These are phyloP conservation scores for Ctenopoma multispine DNA, from an alignment of 2,797 vertebrate genomes.

Conservation along the genomic window DNA sequence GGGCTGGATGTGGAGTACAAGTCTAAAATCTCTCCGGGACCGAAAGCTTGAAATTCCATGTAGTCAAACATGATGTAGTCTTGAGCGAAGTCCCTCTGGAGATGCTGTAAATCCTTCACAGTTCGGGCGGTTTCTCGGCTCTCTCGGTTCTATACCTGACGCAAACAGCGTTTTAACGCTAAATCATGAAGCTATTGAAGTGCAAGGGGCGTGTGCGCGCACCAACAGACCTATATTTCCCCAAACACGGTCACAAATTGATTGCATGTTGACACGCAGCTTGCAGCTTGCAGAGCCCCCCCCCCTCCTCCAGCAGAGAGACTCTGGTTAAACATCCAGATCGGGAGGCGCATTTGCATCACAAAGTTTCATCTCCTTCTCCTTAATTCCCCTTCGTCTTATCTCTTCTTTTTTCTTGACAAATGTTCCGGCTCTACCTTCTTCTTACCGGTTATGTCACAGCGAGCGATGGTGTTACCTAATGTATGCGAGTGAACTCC, in stretches of 20 bases:
- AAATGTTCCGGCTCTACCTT: constrained; percentile 90
- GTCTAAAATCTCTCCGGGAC: constrained; percentile 91
- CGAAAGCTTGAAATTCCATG: constrained; percentile 93
- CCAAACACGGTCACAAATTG: constrained; percentile 6
- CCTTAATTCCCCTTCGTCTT: constrained; percentile 83
- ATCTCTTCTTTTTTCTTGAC: constrained; percentile 84
- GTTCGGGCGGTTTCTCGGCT: neutral
- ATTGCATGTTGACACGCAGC: constrained; percentile 31
- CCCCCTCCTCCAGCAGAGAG: constrained; percentile 1
- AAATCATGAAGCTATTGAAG: constrained; percentile 65
- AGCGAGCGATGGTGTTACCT: constrained; percentile 92
- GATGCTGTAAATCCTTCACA: constrained; percentile 77
- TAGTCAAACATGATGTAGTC: constrained; percentile 92
- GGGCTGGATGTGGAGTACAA: constrained; percentile 89
- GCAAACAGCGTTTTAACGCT: constrained; percentile 89
- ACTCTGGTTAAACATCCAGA: constrained; percentile 21
- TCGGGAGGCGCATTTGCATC: constrained; percentile 54
- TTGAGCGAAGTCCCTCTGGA: constrained; percentile 71
- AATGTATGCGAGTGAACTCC: constrained; percentile 98
- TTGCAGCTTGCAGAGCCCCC: constrained; percentile 1
- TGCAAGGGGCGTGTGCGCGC: constrained; percentile 69
- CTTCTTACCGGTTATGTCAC: constrained; percentile 93
- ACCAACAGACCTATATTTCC: constrained; percentile 12
- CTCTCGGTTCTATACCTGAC: constrained; percentile 74
- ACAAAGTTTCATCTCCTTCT: constrained; percentile 79